A percentile compares a stretch with the other conserved stretches of the same genome.
Evolutionary conservation across 1,140 invertebrate genomes (phyloP).

Genomic region (Eupristina koningsbergeri): DNA sequence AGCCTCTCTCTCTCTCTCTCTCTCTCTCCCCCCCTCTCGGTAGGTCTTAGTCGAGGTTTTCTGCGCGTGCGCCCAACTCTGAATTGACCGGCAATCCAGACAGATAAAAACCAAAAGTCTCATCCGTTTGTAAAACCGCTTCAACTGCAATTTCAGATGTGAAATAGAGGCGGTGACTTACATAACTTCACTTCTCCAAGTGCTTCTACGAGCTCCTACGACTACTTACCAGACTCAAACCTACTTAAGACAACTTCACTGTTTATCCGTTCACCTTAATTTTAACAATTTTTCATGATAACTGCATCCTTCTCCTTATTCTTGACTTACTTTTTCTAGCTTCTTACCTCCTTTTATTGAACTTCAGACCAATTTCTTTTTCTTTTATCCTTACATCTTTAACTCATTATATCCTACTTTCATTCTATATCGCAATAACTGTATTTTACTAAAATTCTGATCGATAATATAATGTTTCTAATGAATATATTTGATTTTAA

Average conservation of each 20-base stretch:
- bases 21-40: background rate
- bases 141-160: background rate
- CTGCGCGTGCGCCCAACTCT: conserved; percentile 18
- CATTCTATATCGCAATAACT: no score
- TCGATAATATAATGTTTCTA: no score
- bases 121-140: conserved; percentile 54
- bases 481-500: no score
- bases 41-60: background rate
- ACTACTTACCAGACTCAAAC: no score
- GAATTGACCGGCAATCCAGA: conserved; percentile 57
- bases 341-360: no score
- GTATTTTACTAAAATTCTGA: no score
- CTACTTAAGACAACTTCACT: conserved; percentile 3
- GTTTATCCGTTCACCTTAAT: background rate
- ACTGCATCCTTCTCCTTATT: background rate
- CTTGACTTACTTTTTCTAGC: background rate
- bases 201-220: background rate
- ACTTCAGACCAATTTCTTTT: no score
- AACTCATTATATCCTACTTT: no score
- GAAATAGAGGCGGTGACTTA: background rate
- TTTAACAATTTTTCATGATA: background rate
- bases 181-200: no score
- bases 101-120: conserved; percentile 57
- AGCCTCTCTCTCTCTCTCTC: background rate
- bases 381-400: no score